Evolutionary conservation across 2,797 vertebrate species (phyloP), one percentile per base, ranked within the genome.

Genomic region (Chelon labrosus): DNA sequence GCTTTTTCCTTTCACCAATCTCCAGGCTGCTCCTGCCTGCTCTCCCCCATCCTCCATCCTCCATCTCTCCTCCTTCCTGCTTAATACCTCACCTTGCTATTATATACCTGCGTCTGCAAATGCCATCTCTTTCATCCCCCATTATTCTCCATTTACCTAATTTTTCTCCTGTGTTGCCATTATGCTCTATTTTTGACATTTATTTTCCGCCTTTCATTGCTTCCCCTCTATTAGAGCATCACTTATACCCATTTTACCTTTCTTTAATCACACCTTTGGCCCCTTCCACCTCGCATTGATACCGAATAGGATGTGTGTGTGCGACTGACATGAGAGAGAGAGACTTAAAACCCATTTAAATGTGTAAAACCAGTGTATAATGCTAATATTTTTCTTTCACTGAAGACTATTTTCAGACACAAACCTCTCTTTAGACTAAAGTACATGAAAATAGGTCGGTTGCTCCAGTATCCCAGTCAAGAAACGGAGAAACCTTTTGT

Each of bases 131-230:
- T 86, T 89, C 66, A 83, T 88, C 80, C 64, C 17, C 70, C 69
- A 83, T 87, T 87, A 85, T 88, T 89, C 65, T 81, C 82, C 67
- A 84, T 89, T 85, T 89, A 70, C 65, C 71, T 75, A 69, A 65
- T 89, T 88, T 76, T 54, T 67, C 14, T 41, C 39, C 42, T 64
- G 64, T 79, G 57, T 82, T 85, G 62, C 76, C 76, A 75, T 82
- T 84, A 83, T 75, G 58, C 46, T 81, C 66, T 70, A 62, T 87
- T 90, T 85, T 72, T 77, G 61, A 80, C 71, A 85, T 83, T 68
- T 77, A 73, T 70, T 76, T 76, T 75, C 70, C 67, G 70, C 52
- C 25, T 63, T 69, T 73, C 75, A 64, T 75, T 71, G 16, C 72
- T 14, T 58, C 56, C 20, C 64, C 61, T 74, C 58, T 75, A 72